Base-by-base conservation (phyloP, 1,140 invertebrate genomes). In the Aricia agestis region DNA sequence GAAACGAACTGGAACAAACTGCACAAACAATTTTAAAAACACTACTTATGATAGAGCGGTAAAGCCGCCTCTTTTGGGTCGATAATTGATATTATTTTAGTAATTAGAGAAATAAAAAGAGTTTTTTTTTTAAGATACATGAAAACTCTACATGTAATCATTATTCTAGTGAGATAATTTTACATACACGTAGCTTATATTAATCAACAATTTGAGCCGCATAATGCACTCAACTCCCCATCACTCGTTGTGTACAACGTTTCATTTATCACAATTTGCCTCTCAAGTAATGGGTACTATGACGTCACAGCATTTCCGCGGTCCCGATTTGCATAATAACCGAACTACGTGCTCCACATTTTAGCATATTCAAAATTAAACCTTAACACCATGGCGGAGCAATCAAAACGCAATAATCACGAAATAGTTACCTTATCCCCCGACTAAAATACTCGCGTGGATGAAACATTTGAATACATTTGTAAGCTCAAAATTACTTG, bases 251-350 rank as follows among this genome's bases (percentile, higher is more conserved):
- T 25, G 19, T 19, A 63, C 74, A 72, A 70, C 77, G 82, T 84
- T 82, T 80, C 79, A 85, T 85, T 83, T 84, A 85, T 86, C 82
- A 84, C 81, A 84, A 86, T 85, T 85, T 82, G 79, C 82, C 77
- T 79, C 77, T 82, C 77, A 79, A 82, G 78, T 81, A 79, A 81
- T 79, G 78, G 83, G 81, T 83, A 82, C 79, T 84, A 82, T 82
- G 81, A 82, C 79, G 81, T 83, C 75, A 75, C 72, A 74, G 79
- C 79, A 80, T 79, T 85, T 83, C 80, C 80, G 78, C 68, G 72
- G 79, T 76, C 78, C 78, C 80, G 78, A 89, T 87, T 87, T 87
- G 80, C 84, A 89, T 89, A 85, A 86, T 86, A 86, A 85, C 82
- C 75, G 70, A 82, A 83, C 78, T 83, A 80, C 82, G 80, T 80